Evolutionary conservation across 1,140 invertebrate genomes (phyloP), one percentile per base, ranked within the genome.

Genomic region (Drosophila insularis): DNA sequence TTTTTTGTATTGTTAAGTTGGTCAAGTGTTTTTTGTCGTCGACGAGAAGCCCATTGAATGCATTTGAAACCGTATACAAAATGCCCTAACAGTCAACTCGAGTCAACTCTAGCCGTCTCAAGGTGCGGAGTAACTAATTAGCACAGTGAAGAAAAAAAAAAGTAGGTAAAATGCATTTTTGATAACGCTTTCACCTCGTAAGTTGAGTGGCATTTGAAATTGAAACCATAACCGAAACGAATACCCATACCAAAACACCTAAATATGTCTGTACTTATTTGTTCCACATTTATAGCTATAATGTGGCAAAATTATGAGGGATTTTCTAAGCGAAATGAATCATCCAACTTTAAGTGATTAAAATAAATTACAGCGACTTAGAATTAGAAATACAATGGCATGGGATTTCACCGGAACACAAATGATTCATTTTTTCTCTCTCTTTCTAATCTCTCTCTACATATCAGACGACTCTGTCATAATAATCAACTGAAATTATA

Each of bases 31-130:
- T 50, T 35, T 27, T 27, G 27, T 27, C 27, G 35, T 14, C 21
- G 35, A 32, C 58, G 69, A 37, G 35, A 37, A 37, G 35, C 35
- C 35, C 10, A 37, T n/a, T 37, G 35, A 37, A 37, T 37, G 35
- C 35, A 37, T 37, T 37, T 11, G 35, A 37, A 37, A 35, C 32
- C 10, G 50, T 71, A 59, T 54, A 60, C 71, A 73, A 27, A 27
- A 72, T 58, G 69, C 10, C 69, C 71, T 72, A 74, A 74, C 72
- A 74, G 63, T 46, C 43, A 50, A 21, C 19, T 27, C 8, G 43
- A 46, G 7, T 35, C 32, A 8, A 35, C 32, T 35, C 32, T 11
- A 35, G 5, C 0, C n/a, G 43, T 46, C 43, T 46, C 17, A 14
- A 46, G 43, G 43, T 50, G 43, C 10, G 43, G 43, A 21, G 43